Base-by-base conservation (phyloP, 53 echinoderm and acorn worm genomes). In the Actinopyga echinites region DNA sequence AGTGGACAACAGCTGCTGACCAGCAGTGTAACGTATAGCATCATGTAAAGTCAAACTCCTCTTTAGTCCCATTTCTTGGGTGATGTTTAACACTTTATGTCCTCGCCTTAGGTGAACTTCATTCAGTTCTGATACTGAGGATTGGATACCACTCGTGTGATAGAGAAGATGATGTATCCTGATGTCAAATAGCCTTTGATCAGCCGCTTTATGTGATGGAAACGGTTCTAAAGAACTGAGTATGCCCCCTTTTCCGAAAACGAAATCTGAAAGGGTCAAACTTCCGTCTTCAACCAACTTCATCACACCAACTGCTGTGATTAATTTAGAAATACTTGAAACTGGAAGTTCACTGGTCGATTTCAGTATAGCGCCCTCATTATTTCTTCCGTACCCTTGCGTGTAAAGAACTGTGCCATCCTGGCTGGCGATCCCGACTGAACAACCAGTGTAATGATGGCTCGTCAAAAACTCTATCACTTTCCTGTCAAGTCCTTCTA, bases 301-400 rank as follows among this genome's bases (percentile, higher is more conserved):
- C 85, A 99, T 64, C 8, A 95, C 65, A 13, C 90, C 88, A 8
- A 89, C 90, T 36, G 99, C 94, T 23, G 99, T 99, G 38, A 99
- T 91, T 60, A 94, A 90, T 87, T 99, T 99, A 83, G 99, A 99
- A 37, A 99, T 75, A 67, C 99, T 99, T 6, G 99, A 99, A 28
- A 86, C 89, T 19, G 92, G 99, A 53, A 86, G 80, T 32, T 92
- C 63, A 19, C 62, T 89, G n/a, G 90, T 85, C 52, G 99, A 92
- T 82, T 85, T 80, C 91, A 99, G 91, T 28, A 56, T 20, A 55
- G 54, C 53, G 37, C 91, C 94, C 61, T 81, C 83, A 0, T 65
- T 53, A 0, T 89, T 92, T 1, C 64, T 81, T 15, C 99, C 99
- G 34, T 99, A 99, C 12, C 99, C 99, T 74, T 94, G 90, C 8